Base-by-base conservation (phyloP, 2,113 vertebrate genomes). In the Electrona antarctica region DNA sequence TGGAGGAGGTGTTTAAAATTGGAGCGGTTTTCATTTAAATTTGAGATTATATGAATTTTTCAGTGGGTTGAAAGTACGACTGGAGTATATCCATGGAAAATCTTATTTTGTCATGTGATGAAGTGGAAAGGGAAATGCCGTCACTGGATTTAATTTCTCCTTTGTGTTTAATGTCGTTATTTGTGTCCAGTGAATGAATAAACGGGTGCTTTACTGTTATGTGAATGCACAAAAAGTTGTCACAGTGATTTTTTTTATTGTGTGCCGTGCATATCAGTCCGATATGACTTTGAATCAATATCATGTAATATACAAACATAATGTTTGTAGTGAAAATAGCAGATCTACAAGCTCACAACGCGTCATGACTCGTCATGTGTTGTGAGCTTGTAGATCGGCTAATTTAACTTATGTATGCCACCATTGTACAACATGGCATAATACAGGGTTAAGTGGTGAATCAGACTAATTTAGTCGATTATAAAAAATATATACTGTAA, bases 141-240 rank as follows among this genome's bases (percentile, higher is more conserved):
- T 69, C 60, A 51, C 60, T 77, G 14, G 10, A 0, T 21, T 61
- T 58, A 66, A 59, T 51, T 51, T 78, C 78, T 77, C 69, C 56
- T 83, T 89, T 87, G 86, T 91, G 91, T 46, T 45, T 86, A 83
- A 46, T 80, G 85, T 92, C 92, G 71, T 86, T 62, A 87, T 87
- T 91, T 94, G 87, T 95, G 95, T 94, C 87, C 89, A 91, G 88
- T 94, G 91, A 86, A 92, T 76, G 92, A 92, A 96, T 96, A 97
- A 97, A 95, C 50, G 51, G 57, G 77, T 45, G 65, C 78, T 76
- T 88, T 87, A 61, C 71, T 10, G 28, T 84, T 89, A 77, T 64
- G 68, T 85, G 79, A 41, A 80, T 77, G 80, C 79, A 67, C n/a
- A 60, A 59, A 65, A 46, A 54, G 1, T 64, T 28, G 45, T 64